phyloP scores from a whole-genome alignment of 1,140 invertebrate genomes.

The Varroa destructor region DNA sequence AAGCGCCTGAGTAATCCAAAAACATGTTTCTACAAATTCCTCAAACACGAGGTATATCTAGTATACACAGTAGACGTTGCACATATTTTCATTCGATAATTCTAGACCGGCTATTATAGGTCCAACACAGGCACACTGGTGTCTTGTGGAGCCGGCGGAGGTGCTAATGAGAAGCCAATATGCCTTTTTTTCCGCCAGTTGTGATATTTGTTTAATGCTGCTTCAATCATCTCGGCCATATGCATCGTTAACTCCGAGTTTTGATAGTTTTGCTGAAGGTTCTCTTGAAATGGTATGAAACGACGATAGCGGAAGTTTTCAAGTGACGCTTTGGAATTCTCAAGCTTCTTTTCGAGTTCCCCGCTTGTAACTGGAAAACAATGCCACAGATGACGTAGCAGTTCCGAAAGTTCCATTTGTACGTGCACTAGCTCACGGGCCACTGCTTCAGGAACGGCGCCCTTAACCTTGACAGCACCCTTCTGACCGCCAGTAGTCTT shows the following conservation, averaged over 20 bases:
- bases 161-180: no score
- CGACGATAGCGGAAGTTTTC: constrained; percentile 12
- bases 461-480: constrained; percentile 67
- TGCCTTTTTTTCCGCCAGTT: constrained; percentile 17
- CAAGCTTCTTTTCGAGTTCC: constrained; percentile 61
- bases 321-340: constrained; percentile 35
- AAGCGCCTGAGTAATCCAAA: no score
- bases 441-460: constrained; percentile 63
- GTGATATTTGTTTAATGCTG: constrained; percentile 2
- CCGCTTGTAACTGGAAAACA: constrained; percentile 75
- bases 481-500: constrained; percentile 57
- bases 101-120: no score
- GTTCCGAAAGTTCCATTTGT: constrained; percentile 68
- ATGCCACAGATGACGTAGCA: constrained; percentile 82
- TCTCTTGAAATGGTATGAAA: constrained; percentile 13
- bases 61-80: no score
- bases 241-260: constrained; percentile 6
- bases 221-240: constrained; percentile 7
- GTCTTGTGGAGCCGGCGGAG: no score
- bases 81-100: no score
- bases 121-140: no score
- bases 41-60: no score
- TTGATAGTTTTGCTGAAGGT: constrained; percentile 7
- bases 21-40: no score
- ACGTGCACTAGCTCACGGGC: constrained; percentile 65